Percentiles rank a stretch among this genome's conserved stretches.
phyloP scores from a whole-genome alignment of 2,888 invertebrate genomes.

The Leptinotarsa peninsularis region DNA sequence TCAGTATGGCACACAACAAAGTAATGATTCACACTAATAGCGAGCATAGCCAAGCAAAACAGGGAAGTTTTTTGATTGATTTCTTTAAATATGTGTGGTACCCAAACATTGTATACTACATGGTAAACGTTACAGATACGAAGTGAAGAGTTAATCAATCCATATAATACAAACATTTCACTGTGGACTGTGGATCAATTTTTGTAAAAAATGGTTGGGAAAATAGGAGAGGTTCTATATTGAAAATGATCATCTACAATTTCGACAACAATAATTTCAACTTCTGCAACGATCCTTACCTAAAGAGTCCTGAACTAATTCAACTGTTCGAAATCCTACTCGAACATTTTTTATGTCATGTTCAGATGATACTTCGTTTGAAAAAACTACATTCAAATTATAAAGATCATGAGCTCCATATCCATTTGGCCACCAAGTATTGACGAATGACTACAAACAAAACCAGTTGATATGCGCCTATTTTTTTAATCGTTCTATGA shows the following conservation, averaged over 20 bases:
- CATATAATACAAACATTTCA: too few species aligned
- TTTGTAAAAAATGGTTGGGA: too few species aligned
- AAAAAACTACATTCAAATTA: conserved; percentile 70
- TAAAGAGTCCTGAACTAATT: conserved; percentile 82
- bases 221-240: too few species aligned
- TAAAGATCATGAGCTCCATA: conserved; percentile 86
- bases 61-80: too few species aligned
- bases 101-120: too few species aligned
- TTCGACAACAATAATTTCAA: background rate
- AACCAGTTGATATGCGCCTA: background rate
- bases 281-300: conserved; percentile 41
- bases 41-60: too few species aligned
- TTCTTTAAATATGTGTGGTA: too few species aligned
- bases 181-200: too few species aligned
- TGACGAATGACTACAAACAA: conserved; percentile 62
- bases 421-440: conserved; percentile 96
- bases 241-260: too few species aligned
- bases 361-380: conserved; percentile 59
- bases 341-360: conserved; percentile 68
- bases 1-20: too few species aligned
- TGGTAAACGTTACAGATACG: conserved; percentile 19
- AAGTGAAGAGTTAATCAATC: background rate
- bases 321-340: conserved; percentile 89
- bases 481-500: too few species aligned
- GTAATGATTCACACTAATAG: too few species aligned